Evolutionary conservation across 2,888 invertebrate genomes (phyloP).

Genomic region (Cryptocephalus primarius): DNA sequence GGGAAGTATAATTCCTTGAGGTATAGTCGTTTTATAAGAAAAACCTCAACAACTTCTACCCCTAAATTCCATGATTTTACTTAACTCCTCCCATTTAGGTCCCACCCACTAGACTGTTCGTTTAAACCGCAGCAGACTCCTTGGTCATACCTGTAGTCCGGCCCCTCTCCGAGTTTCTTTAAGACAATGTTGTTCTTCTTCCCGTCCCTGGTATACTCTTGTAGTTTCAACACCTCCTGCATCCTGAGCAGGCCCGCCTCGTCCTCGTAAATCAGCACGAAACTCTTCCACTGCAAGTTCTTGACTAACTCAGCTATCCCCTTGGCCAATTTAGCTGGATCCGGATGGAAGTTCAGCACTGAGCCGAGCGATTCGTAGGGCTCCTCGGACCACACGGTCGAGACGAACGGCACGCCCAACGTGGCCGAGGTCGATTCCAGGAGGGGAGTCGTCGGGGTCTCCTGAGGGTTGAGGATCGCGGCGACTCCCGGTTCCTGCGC

Average conservation of each 20-base stretch:
- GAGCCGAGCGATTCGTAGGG: not conserved
- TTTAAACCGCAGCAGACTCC: too few species aligned
- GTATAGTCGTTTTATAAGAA: too few species aligned
- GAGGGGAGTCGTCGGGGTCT: conserved; percentile 37
- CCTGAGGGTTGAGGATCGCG: conserved; percentile 72
- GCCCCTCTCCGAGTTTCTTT: conserved; percentile 20
- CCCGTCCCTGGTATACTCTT: conserved; percentile 13
- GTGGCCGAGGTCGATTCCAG: conserved; percentile 75
- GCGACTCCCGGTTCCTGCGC: conserved; percentile 51
- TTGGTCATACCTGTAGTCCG: conserved; percentile 21
- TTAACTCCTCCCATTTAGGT: too few species aligned
- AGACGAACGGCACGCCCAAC: conserved; percentile 77
- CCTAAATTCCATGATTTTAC: too few species aligned
- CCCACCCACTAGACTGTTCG: too few species aligned
- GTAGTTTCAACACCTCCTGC: conserved; percentile 63
- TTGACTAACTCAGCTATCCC: conserved; percentile 54
- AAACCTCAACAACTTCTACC: too few species aligned
- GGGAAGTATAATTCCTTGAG: too few species aligned
- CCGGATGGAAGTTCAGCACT: conserved; percentile 22
- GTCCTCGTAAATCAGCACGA: conserved; percentile 69
- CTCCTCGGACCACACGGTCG: conserved; percentile 57
- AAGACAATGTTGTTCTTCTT: conserved; percentile 19
- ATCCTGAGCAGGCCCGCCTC: conserved; percentile 63
- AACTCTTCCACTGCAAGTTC: conserved; percentile 63
- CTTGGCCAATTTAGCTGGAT: conserved; percentile 47